Evolutionary conservation across 2,113 vertebrate genomes (phyloP).

Genomic region (Psilopogon haemacephalus): DNA sequence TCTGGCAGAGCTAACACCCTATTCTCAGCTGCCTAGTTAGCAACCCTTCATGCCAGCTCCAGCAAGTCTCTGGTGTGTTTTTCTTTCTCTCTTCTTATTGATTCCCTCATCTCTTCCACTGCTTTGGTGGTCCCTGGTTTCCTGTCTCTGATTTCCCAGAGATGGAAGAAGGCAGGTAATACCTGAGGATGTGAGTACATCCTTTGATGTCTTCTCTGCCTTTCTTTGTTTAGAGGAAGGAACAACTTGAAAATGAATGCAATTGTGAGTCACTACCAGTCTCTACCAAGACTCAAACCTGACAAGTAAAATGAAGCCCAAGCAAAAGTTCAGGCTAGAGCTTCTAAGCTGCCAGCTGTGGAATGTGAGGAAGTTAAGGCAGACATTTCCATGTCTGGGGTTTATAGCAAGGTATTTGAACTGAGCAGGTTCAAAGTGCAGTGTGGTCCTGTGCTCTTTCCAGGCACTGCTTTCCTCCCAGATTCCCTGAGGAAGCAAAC

Average conservation of each 20-base stretch:
- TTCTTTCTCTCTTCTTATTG: background rate
- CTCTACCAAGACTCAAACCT: background rate
- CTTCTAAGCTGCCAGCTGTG: background rate
- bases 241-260: background rate
- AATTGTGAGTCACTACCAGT: background rate
- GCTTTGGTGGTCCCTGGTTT: background rate
- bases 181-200: background rate
- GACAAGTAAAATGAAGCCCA: background rate
- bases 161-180: background rate
- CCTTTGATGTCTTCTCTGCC: background rate
- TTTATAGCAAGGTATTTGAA: background rate
- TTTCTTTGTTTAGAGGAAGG: background rate
- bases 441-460: background rate
- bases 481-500: background rate
- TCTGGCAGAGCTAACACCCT: background rate
- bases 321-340: background rate
- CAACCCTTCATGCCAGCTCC: background rate
- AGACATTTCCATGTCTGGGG: background rate
- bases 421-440: background rate
- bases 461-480: background rate
- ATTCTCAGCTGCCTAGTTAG: conserved; percentile 10
- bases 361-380: background rate
- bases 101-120: background rate
- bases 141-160: background rate
- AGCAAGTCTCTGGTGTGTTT: conserved; percentile 3